Evolutionary conservation across 2,888 invertebrate species (phyloP).

Genomic region (Drosophila neutralis): DNA sequence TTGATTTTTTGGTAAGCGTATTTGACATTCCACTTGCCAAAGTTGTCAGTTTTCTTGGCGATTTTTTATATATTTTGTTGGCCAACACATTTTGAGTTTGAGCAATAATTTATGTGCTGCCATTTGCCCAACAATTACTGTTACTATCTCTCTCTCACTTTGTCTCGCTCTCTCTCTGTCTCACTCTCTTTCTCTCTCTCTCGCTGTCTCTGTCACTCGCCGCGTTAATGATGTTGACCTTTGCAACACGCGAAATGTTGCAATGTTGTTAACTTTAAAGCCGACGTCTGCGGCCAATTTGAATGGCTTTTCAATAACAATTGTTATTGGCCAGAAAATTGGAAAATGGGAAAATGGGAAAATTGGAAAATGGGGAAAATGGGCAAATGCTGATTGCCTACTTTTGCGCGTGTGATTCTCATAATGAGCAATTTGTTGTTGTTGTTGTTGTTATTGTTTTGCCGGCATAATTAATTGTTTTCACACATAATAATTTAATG

Average conservation of each 20-base stretch:
- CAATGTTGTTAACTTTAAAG: conserved; percentile 60
- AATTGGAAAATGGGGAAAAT: conserved; percentile 9
- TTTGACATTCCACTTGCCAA: not conserved
- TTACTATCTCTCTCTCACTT: conserved; percentile 24
- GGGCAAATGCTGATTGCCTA: conserved; percentile 60
- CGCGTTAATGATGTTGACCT: conserved; percentile 81
- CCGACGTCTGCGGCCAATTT: conserved; percentile 66
- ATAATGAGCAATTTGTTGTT: conserved; percentile 67
- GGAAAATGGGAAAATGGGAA: not conserved
- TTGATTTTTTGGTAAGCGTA: not conserved
- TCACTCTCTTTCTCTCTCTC: not conserved
- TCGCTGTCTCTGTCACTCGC: not conserved
- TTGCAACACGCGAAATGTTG: conserved; percentile 66
- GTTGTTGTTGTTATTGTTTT: conserved; percentile 20
- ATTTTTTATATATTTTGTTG: conserved; percentile 21
- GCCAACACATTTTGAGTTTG: conserved; percentile 65
- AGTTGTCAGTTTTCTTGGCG: not conserved
- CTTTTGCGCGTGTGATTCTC: conserved; percentile 69
- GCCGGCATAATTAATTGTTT: conserved; percentile 83
- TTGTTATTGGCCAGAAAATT: conserved; percentile 23
- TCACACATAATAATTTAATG: conserved; percentile 83
- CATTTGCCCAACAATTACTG: conserved; percentile 83
- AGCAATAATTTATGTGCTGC: conserved; percentile 84
- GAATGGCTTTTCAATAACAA: conserved; percentile 73
- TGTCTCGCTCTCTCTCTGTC: conserved; percentile 14